Percentiles rank a stretch among this genome's conserved stretches.
Conservation (phyloP, 2,797 vertebrate species). For the Ptychadena robeensis region DNA sequence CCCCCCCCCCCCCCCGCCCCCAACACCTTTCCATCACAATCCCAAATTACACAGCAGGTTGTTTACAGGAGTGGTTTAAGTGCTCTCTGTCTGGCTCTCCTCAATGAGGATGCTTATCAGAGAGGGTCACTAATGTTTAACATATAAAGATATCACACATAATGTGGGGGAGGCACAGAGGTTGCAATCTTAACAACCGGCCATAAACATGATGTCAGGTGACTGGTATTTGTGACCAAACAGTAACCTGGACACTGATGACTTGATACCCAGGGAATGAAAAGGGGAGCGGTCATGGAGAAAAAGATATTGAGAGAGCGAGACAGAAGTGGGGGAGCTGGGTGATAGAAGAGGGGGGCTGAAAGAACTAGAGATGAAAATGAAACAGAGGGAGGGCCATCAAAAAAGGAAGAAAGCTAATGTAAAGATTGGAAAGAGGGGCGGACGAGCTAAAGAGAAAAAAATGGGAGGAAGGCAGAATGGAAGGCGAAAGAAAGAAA, state of each 20-base stretch:
- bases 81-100: conserved; percentile 1
- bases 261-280: not conserved
- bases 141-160: conserved; percentile 40
- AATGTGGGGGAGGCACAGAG: conserved; percentile 26
- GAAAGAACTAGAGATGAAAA: too few species aligned
- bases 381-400: not conserved
- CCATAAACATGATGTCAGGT: conserved; percentile 30
- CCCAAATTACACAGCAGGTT: not conserved
- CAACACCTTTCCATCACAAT: too few species aligned
- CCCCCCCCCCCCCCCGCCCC: too few species aligned
- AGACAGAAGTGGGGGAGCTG: not conserved
- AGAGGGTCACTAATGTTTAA: conserved; percentile 42
- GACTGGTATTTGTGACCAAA: conserved; percentile 18
- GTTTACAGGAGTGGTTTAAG: not conserved
- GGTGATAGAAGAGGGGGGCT: too few species aligned
- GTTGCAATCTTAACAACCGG: conserved; percentile 27
- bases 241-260: conserved; percentile 14
- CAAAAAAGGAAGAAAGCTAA: fast-evolving
- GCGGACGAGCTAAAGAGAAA: not conserved
- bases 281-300: too few species aligned
- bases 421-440: not conserved
- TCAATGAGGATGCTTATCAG: conserved; percentile 29
- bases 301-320: too few species aligned
- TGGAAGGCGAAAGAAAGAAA: not conserved
- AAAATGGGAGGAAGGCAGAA: not conserved